Evolutionary conservation across 1,140 invertebrate species (phyloP).

Genomic region (Drosophila hydei): DNA sequence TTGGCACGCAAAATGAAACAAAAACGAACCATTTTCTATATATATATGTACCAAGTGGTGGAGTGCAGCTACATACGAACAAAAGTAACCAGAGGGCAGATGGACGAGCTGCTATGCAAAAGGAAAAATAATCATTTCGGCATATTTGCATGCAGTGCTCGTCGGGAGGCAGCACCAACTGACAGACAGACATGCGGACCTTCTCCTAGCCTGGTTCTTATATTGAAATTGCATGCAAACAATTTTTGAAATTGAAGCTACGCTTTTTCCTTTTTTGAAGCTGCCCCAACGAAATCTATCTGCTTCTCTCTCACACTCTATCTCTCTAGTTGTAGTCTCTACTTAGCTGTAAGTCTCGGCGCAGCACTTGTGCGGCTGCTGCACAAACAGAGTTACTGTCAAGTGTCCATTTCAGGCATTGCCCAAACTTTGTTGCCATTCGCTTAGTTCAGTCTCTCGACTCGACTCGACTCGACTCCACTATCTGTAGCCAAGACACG

Average conservation of each 20-base stretch:
- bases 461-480: conserved; percentile 7
- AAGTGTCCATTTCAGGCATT: conserved; percentile 76
- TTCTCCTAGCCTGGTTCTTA: conserved; percentile 40
- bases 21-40: conserved; percentile 70
- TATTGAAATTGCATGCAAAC: conserved; percentile 80
- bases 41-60: conserved; percentile 62
- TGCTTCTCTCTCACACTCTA: neutral
- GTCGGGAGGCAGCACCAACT: conserved; percentile 27
- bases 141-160: conserved; percentile 77
- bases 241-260: conserved; percentile 80
- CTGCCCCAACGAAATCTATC: neutral
- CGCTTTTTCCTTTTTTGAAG: conserved; percentile 57
- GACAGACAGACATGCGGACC: conserved; percentile 23
- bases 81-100: conserved; percentile 58
- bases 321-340: neutral
- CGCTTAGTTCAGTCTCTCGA: conserved; percentile 51
- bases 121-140: conserved; percentile 78
- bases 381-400: conserved; percentile 78
- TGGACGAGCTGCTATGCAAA: conserved; percentile 43
- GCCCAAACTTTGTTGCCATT: conserved; percentile 69
- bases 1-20: conserved; percentile 80
- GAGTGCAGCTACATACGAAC: conserved; percentile 44
- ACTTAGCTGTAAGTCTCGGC: conserved; percentile 28
- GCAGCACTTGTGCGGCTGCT: conserved; percentile 66
- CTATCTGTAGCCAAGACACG: conserved; percentile 17